phyloP scores from a whole-genome alignment of 2,113 vertebrate species.

The Pygathrix nemaeus region DNA sequence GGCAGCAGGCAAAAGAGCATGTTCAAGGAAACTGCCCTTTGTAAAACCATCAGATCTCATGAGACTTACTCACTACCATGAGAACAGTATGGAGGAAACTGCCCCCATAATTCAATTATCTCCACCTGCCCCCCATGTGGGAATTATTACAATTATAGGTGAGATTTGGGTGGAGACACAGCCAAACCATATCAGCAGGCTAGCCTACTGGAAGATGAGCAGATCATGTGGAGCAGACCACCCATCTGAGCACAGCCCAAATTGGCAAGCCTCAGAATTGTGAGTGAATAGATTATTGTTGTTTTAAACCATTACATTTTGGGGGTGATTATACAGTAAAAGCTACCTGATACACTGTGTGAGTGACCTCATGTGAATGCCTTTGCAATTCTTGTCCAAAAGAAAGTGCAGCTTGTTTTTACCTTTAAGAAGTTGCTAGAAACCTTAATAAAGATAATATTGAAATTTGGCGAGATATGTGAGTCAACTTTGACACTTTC shows the following conservation, averaged over 20 bases:
- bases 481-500: neutral
- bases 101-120: too few relatives aligned
- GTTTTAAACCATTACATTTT: neutral
- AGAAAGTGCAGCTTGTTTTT: neutral
- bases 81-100: too few relatives aligned
- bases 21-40: too few relatives aligned
- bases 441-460: neutral
- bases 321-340: neutral
- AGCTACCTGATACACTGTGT: neutral
- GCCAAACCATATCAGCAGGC: neutral
- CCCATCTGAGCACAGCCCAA: neutral
- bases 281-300: neutral
- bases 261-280: neutral
- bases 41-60: too few relatives aligned
- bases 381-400: neutral
- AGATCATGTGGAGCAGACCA: neutral
- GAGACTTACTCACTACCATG: too few relatives aligned
- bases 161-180: too few relatives aligned
- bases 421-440: neutral
- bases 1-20: too few relatives aligned
- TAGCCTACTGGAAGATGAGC: neutral
- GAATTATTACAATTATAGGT: too few relatives aligned
- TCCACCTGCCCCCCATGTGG: too few relatives aligned
- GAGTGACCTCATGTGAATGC: neutral
- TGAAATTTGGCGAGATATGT: neutral